These are phyloP conservation scores for Aphelenchoides besseyi DNA, from an alignment of 1,140 invertebrate species.

Conservation along the genomic window DNA sequence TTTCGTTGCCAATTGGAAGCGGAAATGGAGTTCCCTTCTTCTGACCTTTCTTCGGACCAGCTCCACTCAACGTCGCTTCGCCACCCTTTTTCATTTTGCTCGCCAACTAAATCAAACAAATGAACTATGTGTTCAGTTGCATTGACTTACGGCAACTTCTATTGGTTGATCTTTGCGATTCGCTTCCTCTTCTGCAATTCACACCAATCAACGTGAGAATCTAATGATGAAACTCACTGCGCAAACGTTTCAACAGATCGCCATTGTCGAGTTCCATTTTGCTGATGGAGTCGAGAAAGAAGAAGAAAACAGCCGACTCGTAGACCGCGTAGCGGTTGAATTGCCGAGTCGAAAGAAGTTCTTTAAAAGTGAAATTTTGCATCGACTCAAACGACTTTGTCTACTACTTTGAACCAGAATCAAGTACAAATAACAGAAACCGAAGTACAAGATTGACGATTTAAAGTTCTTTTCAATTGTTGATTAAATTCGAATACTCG, in stretches of 20 bases:
- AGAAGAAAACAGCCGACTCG: background rate
- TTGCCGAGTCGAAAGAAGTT: background rate
- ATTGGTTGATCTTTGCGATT: background rate
- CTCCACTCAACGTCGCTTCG: background rate
- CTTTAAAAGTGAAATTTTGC: no score
- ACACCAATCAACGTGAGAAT: background rate
- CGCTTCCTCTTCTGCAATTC: background rate
- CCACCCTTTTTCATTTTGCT: background rate
- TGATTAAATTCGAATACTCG: no score
- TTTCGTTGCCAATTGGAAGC: background rate
- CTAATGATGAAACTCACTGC: background rate
- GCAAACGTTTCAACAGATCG: background rate
- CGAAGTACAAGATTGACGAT: no score
- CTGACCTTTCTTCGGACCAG: background rate
- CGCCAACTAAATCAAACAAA: no score
- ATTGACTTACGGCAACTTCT: background rate
- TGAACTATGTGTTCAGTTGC: no score
- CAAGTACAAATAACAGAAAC: no score
- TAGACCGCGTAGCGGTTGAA: conserved; percentile 1
- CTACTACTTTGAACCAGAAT: no score
- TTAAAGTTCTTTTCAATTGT: no score
- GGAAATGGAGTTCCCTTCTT: background rate
- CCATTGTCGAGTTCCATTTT: background rate
- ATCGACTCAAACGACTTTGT: no score
- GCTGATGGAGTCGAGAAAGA: background rate